phyloP scores from a whole-genome alignment of 2,113 vertebrate species.

The Numenius arquata region DNA sequence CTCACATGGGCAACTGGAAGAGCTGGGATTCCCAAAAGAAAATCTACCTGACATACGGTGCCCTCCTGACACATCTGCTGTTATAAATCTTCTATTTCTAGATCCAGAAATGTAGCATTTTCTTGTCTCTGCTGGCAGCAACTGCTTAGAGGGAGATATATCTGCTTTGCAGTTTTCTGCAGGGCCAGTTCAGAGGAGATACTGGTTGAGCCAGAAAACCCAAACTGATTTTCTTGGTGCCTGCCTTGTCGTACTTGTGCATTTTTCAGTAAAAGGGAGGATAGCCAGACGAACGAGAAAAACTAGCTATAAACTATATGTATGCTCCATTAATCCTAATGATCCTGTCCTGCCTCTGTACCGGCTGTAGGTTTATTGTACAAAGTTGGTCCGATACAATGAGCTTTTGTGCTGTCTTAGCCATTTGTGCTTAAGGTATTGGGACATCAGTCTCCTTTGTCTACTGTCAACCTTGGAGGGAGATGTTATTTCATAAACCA shows the following conservation, averaged over 20 bases:
- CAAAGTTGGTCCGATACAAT: not conserved
- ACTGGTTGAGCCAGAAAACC: not conserved
- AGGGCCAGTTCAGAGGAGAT: not conserved
- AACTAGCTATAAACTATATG: constrained; percentile 22
- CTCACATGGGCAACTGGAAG: rapidly evolving
- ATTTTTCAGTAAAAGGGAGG: constrained; percentile 25
- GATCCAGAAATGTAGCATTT: not conserved
- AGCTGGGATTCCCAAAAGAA: not conserved
- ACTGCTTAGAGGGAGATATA: not conserved
- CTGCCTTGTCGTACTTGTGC: not conserved
- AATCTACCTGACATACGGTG: not conserved
- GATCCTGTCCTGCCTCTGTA: not conserved
- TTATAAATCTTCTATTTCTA: not conserved
- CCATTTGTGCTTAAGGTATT: not conserved
- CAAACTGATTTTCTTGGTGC: not conserved
- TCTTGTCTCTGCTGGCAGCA: not conserved
- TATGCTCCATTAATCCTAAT: not conserved
- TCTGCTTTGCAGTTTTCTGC: not conserved
- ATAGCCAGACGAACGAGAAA: constrained; percentile 40
- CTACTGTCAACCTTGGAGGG: not conserved
- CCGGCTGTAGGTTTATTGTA: not conserved
- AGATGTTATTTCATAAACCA: not conserved
- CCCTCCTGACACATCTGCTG: not conserved
- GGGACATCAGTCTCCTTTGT: not conserved
- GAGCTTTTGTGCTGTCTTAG: not conserved